A percentile compares a stretch with the other conserved stretches of the same genome.
Evolutionary conservation across 2,797 vertebrate genomes (phyloP).

Genomic region (Crocidura indochinensis): DNA sequence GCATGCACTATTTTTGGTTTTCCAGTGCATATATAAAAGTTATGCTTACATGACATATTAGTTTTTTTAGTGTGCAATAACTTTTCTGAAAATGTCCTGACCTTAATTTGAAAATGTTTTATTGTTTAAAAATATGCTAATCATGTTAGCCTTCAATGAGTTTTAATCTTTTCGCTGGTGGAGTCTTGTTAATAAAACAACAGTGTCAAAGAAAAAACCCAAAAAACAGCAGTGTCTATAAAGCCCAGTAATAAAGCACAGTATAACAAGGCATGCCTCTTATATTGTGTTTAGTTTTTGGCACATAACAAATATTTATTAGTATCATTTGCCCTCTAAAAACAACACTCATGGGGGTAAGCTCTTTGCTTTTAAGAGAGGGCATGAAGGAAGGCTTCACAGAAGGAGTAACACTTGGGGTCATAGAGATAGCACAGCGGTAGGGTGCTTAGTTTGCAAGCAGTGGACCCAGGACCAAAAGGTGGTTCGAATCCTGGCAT

Average conservation of each 20-base stretch:
- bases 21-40: background rate
- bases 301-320: background rate
- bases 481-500: too few relatives aligned
- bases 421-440: too few relatives aligned
- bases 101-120: background rate
- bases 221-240: background rate
- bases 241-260: background rate
- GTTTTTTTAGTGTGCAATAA: background rate
- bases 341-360: background rate
- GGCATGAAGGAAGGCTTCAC: conserved; percentile 2
- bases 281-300: background rate
- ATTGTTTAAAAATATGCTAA: background rate
- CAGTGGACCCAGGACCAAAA: too few relatives aligned
- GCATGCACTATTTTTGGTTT: background rate
- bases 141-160: background rate
- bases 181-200: background rate
- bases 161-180: background rate
- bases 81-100: background rate
- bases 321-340: background rate
- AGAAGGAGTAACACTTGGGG: background rate
- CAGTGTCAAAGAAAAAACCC: background rate
- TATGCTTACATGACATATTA: background rate
- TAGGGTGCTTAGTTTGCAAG: too few relatives aligned
- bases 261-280: background rate
- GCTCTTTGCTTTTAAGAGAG: background rate